Conservation (phyloP, 2,888 invertebrate species). For the Clanis bilineata region DNA sequence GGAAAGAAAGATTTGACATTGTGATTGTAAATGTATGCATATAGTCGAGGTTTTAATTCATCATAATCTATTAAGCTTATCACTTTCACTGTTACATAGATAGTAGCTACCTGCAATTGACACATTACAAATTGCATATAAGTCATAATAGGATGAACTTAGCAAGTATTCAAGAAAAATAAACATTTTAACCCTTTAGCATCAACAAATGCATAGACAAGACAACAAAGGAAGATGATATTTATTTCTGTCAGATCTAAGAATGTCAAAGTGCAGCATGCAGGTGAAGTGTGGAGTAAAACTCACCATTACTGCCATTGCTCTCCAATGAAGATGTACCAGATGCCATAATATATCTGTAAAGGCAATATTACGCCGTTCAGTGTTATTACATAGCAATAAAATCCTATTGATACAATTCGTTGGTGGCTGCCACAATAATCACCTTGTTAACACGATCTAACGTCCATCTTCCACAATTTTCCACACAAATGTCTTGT, state of each 20-base stretch:
- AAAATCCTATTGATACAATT: constrained; percentile 10
- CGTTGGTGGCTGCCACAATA: constrained; percentile 8
- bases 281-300: constrained; percentile 7
- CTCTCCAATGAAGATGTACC: constrained; percentile 90
- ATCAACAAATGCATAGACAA: not conserved
- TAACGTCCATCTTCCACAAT: constrained; percentile 48
- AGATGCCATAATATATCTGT: constrained; percentile 86
- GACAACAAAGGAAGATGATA: not conserved
- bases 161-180: too few species aligned
- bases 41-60: not conserved
- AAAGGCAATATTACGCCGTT: constrained; percentile 38
- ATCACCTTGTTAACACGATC: constrained; percentile 43
- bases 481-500: constrained; percentile 28
- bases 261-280: constrained; percentile 15
- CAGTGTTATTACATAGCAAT: constrained; percentile 19
- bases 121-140: too few species aligned
- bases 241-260: too few species aligned
- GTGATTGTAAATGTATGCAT: not conserved
- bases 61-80: not conserved
- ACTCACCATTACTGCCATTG: constrained; percentile 88
- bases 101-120: too few species aligned
- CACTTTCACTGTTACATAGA: not conserved
- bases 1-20: not conserved
- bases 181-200: too few species aligned
- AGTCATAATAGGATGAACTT: too few species aligned